phyloP scores from a whole-genome alignment of 2,888 invertebrate species.

The Polymixis flavicincta region DNA sequence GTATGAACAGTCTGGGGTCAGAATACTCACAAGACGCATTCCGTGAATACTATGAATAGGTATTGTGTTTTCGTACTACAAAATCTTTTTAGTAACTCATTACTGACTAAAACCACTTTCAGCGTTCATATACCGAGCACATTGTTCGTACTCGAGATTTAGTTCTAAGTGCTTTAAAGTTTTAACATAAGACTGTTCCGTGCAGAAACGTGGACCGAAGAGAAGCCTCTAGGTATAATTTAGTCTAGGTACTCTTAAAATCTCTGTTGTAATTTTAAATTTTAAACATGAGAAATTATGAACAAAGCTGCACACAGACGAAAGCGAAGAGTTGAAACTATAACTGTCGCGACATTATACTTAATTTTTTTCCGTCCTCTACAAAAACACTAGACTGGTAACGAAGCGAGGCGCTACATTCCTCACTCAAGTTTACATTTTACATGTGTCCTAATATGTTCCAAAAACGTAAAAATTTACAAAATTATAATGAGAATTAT shows the following conservation, averaged over 20 bases:
- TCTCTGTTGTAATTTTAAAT: constrained; percentile 11
- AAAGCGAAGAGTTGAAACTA: constrained; percentile 27
- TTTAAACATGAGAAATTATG: constrained; percentile 24
- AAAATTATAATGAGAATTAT: constrained; percentile 9
- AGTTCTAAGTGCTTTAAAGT: constrained; percentile 17
- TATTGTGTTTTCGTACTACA: constrained; percentile 29
- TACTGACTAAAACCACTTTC: constrained; percentile 17
- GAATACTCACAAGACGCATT: constrained; percentile 24
- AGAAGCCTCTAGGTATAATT: background rate
- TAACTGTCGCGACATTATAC: constrained; percentile 23
- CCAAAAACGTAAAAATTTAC: constrained; percentile 11
- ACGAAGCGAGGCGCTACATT: constrained; percentile 13
- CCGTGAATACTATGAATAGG: background rate
- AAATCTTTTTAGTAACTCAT: constrained; percentile 35
- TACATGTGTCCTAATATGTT: constrained; percentile 9
- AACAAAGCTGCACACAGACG: constrained; percentile 24
- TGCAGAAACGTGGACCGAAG: background rate
- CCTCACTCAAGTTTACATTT: constrained; percentile 1
- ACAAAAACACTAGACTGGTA: constrained; percentile 16
- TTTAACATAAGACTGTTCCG: constrained; percentile 20
- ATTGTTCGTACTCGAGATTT: constrained; percentile 20
- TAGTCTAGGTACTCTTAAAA: constrained; percentile 7
- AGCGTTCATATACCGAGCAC: constrained; percentile 7
- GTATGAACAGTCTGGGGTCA: constrained; percentile 28
- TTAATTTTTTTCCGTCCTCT: constrained; percentile 10